Percentiles rank a stretch among this genome's conserved stretches.
These are phyloP conservation scores for Brachypteracias leptosomus DNA, from an alignment of 2,113 vertebrate species.

Conservation along the genomic window DNA sequence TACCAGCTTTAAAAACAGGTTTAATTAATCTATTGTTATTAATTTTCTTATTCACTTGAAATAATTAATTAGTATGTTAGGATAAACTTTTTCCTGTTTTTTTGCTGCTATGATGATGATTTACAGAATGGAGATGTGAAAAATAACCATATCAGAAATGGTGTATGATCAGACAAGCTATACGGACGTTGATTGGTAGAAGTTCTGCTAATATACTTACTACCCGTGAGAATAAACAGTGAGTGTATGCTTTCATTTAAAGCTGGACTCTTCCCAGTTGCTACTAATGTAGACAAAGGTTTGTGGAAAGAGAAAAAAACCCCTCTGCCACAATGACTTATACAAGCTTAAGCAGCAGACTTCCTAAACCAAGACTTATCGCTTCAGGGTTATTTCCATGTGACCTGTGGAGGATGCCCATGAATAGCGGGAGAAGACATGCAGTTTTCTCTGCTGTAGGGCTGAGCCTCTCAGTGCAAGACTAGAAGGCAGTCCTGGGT, in stretches of 20 bases:
- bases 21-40: conserved; percentile 5
- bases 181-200: conserved; percentile 14
- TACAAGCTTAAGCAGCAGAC: conserved; percentile 75
- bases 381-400: conserved; percentile 82
- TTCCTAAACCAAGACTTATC: conserved; percentile 81
- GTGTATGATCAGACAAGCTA: background rate
- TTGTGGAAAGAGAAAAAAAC: conserved; percentile 13
- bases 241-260: conserved; percentile 59
- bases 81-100: background rate
- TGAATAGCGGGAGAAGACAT: conserved; percentile 77
- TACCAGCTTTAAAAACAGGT: background rate
- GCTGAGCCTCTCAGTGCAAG: conserved; percentile 64
- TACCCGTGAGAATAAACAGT: conserved; percentile 34
- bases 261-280: conserved; percentile 52
- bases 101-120: background rate
- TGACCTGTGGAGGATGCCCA: conserved; percentile 80
- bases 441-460: conserved; percentile 79
- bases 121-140: background rate
- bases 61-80: background rate
- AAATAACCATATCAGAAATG: background rate
- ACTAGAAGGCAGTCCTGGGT: conserved; percentile 72
- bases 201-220: background rate
- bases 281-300: conserved; percentile 47
- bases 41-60: conserved; percentile 23
- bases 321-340: conserved; percentile 75